These are phyloP conservation scores for Antheraea yamamai DNA, from an alignment of 2,888 invertebrate genomes.

Conservation along the genomic window DNA sequence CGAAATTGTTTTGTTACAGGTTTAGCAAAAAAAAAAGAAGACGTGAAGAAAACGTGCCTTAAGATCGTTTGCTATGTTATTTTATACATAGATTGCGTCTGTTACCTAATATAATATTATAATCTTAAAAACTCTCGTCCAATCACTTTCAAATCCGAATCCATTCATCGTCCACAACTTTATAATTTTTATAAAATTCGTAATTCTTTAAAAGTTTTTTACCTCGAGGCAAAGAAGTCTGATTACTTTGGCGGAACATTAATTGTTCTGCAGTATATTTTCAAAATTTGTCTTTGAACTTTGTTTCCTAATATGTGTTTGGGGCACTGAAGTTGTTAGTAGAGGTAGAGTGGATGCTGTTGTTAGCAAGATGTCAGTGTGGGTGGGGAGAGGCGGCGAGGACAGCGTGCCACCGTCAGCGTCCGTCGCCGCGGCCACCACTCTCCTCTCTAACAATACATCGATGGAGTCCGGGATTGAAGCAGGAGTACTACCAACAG, in stretches of 20 bases:
- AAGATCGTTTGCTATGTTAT: background rate
- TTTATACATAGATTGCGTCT: background rate
- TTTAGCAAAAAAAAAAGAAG: background rate
- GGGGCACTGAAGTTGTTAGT: constrained; percentile 31
- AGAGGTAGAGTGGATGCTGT: constrained; percentile 70
- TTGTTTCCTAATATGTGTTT: constrained; percentile 19
- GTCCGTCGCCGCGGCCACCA: constrained; percentile 57
- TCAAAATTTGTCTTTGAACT: background rate
- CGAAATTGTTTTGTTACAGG: constrained; percentile 3
- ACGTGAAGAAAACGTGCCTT: constrained; percentile 10
- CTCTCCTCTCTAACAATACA: constrained; percentile 74
- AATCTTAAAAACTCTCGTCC: background rate
- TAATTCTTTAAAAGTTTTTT: background rate
- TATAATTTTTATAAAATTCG: background rate
- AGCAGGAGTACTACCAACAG: constrained; percentile 87
- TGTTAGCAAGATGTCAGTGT: constrained; percentile 71
- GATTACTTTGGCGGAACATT: background rate
- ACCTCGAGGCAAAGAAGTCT: background rate
- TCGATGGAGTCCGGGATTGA: constrained; percentile 86
- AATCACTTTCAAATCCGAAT: background rate
- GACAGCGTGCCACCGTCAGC: constrained; percentile 53
- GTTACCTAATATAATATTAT: background rate
- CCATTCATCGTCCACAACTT: constrained; percentile 5
- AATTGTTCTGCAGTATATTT: background rate
- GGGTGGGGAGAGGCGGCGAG: constrained; percentile 75